Conservation (phyloP, 2,888 invertebrate species). For the Ernsta delagoae region DNA sequence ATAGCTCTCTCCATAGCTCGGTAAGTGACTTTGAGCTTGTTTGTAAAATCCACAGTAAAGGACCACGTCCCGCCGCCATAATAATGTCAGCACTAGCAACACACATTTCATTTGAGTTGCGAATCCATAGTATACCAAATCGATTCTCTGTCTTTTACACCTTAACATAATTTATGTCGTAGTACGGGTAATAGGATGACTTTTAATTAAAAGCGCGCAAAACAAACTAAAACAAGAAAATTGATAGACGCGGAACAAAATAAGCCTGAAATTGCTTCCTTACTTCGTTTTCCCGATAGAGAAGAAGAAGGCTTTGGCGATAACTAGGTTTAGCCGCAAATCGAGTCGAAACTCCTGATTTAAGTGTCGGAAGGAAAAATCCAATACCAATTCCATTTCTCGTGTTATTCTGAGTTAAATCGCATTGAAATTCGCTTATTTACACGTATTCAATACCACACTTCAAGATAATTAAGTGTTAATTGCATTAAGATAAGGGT, state of each 20-base stretch:
- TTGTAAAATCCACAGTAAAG: too few species aligned
- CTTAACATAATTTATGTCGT: too few species aligned
- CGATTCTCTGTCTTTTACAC: too few species aligned
- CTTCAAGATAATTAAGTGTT: too few species aligned
- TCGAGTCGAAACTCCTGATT: constrained; percentile 26
- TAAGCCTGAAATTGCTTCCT: constrained; percentile 15
- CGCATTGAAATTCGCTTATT: background rate
- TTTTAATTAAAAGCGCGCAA: background rate
- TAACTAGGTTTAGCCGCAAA: constrained; percentile 29
- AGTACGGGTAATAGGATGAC: background rate
- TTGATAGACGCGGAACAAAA: constrained; percentile 4
- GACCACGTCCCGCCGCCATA: too few species aligned
- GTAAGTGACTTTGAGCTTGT: too few species aligned
- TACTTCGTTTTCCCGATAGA: constrained; percentile 11
- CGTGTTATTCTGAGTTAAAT: background rate
- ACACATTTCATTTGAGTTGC: too few species aligned
- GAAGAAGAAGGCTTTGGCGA: constrained; percentile 17
- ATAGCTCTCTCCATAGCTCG: too few species aligned
- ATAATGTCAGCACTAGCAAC: too few species aligned
- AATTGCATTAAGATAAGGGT: too few species aligned
- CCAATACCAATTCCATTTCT: constrained; percentile 7
- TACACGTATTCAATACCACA: too few species aligned
- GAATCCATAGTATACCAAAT: too few species aligned
- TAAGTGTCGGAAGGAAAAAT: constrained; percentile 16
- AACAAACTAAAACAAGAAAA: background rate